Percentiles rank a stretch among this genome's conserved stretches.
These are phyloP conservation scores for Beris chalybata DNA, from an alignment of 2,888 invertebrate genomes.

Conservation along the genomic window DNA sequence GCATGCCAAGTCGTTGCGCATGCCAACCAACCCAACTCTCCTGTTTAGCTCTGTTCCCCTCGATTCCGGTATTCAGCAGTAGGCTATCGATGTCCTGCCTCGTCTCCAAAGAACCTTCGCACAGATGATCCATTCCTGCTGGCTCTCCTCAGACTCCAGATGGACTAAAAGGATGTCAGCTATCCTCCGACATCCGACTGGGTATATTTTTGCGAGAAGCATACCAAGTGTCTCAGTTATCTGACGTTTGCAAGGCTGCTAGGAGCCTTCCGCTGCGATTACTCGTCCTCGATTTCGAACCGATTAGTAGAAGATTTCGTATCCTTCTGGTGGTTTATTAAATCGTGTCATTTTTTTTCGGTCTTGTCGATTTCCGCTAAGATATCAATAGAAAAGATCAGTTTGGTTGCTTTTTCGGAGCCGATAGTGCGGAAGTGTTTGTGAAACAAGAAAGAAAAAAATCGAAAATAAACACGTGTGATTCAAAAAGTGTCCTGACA, in stretches of 20 bases:
- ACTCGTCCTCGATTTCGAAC: constrained; percentile 4
- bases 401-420: not conserved
- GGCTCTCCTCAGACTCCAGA: constrained; percentile 23
- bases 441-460: too few species aligned
- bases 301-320: constrained; percentile 5
- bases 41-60: not conserved
- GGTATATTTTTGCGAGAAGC: constrained; percentile 25
- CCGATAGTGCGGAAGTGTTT: too few species aligned
- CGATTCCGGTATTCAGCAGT: constrained; percentile 19
- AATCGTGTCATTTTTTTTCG: not conserved
- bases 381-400: not conserved
- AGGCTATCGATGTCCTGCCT: constrained; percentile 12
- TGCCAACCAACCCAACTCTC: constrained; percentile 1
- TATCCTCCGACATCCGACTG: not conserved
- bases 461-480: not conserved
- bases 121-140: constrained; percentile 1
- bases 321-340: not conserved
- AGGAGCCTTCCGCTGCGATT: constrained; percentile 12
- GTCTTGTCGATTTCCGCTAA: not conserved
- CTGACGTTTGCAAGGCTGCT: constrained; percentile 31
- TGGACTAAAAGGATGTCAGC: constrained; percentile 17
- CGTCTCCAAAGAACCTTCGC: constrained; percentile 9
- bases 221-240: constrained; percentile 30
- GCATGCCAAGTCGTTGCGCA: constrained; percentile 13
- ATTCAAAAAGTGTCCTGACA: not conserved